Percentiles rank a stretch among this genome's conserved stretches.
phyloP scores from a whole-genome alignment of 2,113 vertebrate genomes.

The Nesoenas mayeri region DNA sequence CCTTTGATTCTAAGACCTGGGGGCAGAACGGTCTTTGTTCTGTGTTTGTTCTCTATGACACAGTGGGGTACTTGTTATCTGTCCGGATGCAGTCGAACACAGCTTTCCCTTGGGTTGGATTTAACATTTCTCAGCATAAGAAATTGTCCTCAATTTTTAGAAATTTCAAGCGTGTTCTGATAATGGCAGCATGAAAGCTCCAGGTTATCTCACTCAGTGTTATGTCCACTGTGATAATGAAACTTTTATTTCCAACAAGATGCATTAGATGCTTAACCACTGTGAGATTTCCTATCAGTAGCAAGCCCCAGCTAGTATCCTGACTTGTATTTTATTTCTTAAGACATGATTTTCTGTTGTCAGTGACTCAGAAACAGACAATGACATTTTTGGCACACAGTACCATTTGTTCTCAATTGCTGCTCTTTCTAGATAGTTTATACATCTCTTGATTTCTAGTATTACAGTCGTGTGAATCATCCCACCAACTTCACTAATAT shows the following conservation, averaged over 20 bases:
- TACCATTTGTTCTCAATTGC: conserved; percentile 13
- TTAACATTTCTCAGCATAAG: conserved; percentile 46
- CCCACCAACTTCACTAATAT: not conserved
- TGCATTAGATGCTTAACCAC: not conserved
- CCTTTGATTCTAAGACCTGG: conserved; percentile 43
- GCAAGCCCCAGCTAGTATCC: not conserved
- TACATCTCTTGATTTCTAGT: not conserved
- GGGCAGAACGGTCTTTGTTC: conserved; percentile 27
- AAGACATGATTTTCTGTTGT: conserved; percentile 26
- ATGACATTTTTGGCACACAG: conserved; percentile 1
- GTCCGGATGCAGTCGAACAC: conserved; percentile 11
- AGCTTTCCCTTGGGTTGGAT: conserved; percentile 42
- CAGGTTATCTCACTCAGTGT: not conserved
- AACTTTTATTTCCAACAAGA: conserved; percentile 33
- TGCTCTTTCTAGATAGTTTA: conserved; percentile 6
- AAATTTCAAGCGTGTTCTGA: conserved; percentile 4
- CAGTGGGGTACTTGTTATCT: conserved; percentile 58
- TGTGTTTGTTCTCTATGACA: conserved; percentile 24
- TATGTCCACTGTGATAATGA: conserved; percentile 25
- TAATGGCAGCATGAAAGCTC: conserved; percentile 34
- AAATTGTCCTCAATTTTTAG: conserved; percentile 56
- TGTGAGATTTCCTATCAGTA: not conserved
- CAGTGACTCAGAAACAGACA: conserved; percentile 26
- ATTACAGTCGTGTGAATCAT: conserved; percentile 17
- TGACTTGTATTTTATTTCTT: conserved; percentile 18